A percentile compares a stretch with the other conserved stretches of the same genome.
Evolutionary conservation across 2,797 vertebrate genomes (phyloP).

Genomic region (Percopsis omiscomaycus): DNA sequence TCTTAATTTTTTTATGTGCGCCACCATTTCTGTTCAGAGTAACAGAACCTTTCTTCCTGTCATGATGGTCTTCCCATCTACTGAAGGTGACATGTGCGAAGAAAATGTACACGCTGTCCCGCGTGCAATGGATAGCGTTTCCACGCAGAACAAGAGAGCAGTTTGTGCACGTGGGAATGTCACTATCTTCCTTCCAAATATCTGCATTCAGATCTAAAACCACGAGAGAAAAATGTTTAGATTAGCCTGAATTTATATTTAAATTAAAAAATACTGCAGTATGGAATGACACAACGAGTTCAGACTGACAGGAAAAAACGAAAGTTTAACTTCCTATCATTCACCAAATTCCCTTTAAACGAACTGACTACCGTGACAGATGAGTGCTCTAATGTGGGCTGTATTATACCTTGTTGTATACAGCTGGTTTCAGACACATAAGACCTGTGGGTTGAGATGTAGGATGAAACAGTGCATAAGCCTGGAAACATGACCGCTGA

Average conservation of each 20-base stretch:
- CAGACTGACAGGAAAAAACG: background rate
- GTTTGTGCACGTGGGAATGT: rapidly evolving
- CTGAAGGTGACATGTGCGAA: slow-evolving; percentile 64
- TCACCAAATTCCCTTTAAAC: slow-evolving; percentile 12
- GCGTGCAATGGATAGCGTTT: slow-evolving; percentile 20
- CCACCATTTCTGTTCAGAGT: slow-evolving; percentile 26
- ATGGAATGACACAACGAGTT: slow-evolving; percentile 8
- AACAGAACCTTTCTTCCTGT: background rate
- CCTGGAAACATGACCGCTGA: slow-evolving; percentile 48
- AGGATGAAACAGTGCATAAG: slow-evolving; percentile 26
- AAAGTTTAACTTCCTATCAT: slow-evolving; percentile 16
- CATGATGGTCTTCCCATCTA: rapidly evolving
- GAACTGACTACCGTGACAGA: slow-evolving; percentile 7
- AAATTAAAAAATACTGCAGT: background rate
- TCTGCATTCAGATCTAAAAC: rapidly evolving
- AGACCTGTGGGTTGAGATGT: slow-evolving; percentile 19
- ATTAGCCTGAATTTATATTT: too few relatives aligned
- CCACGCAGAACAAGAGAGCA: slow-evolving; percentile 23
- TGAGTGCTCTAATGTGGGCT: slow-evolving; percentile 26
- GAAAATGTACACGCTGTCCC: slow-evolving; percentile 44
- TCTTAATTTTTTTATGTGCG: rapidly evolving
- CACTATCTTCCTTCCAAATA: background rate
- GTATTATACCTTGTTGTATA: slow-evolving; percentile 11
- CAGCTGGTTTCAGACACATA: slow-evolving; percentile 32
- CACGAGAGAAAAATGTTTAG: background rate